Conservation (phyloP, 2,797 vertebrate species). For the Hipposideros larvatus region DNA sequence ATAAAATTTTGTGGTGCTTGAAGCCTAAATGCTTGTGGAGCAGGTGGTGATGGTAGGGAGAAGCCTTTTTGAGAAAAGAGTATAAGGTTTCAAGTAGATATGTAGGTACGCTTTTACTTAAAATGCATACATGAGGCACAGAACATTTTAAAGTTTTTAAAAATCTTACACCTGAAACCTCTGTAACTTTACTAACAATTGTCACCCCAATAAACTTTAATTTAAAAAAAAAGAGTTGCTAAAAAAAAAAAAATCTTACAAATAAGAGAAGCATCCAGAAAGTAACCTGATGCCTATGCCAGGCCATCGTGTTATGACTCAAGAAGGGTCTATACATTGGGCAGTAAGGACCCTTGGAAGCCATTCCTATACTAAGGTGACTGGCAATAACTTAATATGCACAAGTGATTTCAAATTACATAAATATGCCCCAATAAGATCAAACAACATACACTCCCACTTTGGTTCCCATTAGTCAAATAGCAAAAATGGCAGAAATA, state of each 20-base stretch:
- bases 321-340: background rate
- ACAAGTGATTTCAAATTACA: background rate
- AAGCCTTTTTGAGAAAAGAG: background rate
- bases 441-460: background rate
- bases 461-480: background rate
- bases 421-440: background rate
- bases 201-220: no score
- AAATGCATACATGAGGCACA: background rate
- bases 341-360: background rate
- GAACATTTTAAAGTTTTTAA: background rate
- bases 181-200: no score
- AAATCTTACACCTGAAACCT: no score
- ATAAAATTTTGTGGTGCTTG: background rate
- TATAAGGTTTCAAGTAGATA: background rate
- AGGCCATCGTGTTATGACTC: background rate
- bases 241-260: background rate
- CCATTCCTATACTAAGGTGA: background rate
- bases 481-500: background rate
- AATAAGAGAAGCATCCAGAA: background rate
- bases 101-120: background rate
- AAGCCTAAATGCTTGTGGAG: background rate
- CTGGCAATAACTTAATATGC: background rate
- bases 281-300: background rate
- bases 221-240: no score
- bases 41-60: fast-evolving